These are phyloP conservation scores for Psittacara wagleri DNA, from an alignment of 2,113 vertebrate species.

Conservation along the genomic window DNA sequence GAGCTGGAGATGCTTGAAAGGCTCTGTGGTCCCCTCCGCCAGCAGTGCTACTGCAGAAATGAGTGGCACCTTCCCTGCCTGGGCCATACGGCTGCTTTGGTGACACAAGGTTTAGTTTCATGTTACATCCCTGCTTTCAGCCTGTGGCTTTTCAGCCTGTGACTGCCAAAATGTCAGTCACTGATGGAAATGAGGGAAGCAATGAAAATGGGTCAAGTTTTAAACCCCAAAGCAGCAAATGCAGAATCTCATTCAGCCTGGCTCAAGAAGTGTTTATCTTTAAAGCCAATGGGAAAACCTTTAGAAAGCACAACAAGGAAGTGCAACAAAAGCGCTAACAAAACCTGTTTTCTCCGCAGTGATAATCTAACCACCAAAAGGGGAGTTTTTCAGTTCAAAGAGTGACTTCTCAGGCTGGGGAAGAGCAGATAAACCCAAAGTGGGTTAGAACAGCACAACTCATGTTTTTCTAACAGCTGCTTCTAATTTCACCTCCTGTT, in stretches of 20 bases:
- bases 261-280: neutral
- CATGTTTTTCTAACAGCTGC: neutral
- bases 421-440: neutral
- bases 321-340: neutral
- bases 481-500: constrained; percentile 40
- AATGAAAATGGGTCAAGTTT: neutral
- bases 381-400: neutral
- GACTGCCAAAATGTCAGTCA: neutral
- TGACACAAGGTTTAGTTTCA: neutral
- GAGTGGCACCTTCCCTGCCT: neutral
- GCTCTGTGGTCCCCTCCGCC: neutral
- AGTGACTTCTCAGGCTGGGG: neutral
- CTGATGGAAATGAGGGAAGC: neutral
- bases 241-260: neutral
- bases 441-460: neutral
- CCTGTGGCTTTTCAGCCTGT: neutral
- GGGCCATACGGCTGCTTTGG: neutral
- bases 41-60: neutral
- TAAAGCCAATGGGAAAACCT: neutral
- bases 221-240: neutral
- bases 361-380: neutral
- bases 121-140: neutral
- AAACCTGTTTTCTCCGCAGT: neutral
- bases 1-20: neutral
- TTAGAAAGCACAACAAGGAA: neutral